Evolutionary conservation across 2,888 invertebrate genomes (phyloP), one percentile per base, ranked within the genome.

Genomic region (Caenorhabditis becei): DNA sequence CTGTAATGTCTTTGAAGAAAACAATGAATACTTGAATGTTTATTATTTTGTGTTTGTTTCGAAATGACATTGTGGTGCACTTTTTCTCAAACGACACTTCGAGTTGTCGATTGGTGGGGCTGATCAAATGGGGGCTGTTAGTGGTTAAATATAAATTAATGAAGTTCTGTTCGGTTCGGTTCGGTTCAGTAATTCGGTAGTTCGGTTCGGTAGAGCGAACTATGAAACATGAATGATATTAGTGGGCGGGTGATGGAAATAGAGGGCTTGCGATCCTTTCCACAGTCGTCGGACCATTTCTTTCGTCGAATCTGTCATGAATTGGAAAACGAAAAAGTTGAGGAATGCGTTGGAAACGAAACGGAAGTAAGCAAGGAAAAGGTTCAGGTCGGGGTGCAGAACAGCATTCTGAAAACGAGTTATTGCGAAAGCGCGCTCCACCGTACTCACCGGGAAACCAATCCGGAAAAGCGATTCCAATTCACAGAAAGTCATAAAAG

Each of bases 1-100:
- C 72, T 37, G 26, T 58, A 7, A 63, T 65, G 65, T 65, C 72
- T 11, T 32, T 51, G 18, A 72, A 72, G 23, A 49, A 65, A 65
- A 65, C 63, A 26, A 10, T 72, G 62, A 72, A 56, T 59, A 51
- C 56, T 44, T 66, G 20, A 58, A 16, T 10, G 32, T 4, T n/a
- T 35, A 5, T 35, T 35, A 35, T 35, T 2, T 41, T 14, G 3
- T 3, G 3, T 16, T 7, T 7, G 10, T 41, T 14, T 41, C 16
- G 16, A 2, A 41, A 16, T 16, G 41, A 41, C 8, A 41, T 5
- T 16, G 7, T 35, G n/a, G n/a, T n/a, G n/a, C n/a, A 35, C 35
- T 35, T 35, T 10, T 35, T 8, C 7, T 16, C 41, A 41, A 41
- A 41, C 5, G 16, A 41, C 41, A 16, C 3, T 41, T 41, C 3